Percentiles rank a stretch among this genome's conserved stretches.
These are phyloP conservation scores for Premnoplex brunnescens DNA, from an alignment of 2,797 vertebrate genomes.

Conservation along the genomic window DNA sequence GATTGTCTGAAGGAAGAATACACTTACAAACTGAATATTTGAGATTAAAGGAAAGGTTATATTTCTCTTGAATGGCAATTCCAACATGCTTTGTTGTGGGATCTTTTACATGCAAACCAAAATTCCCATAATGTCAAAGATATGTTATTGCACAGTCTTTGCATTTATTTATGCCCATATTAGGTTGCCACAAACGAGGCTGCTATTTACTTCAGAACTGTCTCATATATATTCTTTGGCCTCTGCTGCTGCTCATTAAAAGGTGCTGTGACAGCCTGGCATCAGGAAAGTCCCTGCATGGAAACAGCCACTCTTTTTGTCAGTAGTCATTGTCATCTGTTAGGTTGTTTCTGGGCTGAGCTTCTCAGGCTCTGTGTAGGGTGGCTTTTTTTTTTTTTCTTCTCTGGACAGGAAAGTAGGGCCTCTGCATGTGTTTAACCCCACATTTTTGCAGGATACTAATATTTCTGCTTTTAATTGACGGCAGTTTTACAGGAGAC, in stretches of 20 bases:
- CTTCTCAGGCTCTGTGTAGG: not conserved
- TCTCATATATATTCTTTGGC: not conserved
- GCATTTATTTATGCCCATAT: not conserved
- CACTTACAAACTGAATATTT: not conserved
- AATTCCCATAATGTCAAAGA: not conserved
- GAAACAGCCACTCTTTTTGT: not conserved
- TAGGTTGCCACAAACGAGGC: not conserved
- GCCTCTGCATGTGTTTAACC: conserved; percentile 43
- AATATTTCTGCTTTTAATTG: conserved; percentile 40
- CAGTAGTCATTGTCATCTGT: not conserved
- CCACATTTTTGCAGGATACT: conserved; percentile 34
- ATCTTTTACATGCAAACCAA: not conserved
- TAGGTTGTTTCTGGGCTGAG: not conserved
- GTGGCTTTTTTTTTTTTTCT: not conserved
- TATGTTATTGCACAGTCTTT: not conserved
- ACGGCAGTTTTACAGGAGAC: not conserved
- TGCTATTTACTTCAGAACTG: not conserved
- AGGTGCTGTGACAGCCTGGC: not conserved
- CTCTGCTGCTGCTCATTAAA: not conserved
- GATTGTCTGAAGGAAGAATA: not conserved
- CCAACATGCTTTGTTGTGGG: not conserved
- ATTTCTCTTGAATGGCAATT: not conserved
- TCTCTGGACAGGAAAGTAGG: not conserved
- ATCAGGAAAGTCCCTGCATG: not conserved
- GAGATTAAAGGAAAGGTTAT: not conserved